phyloP scores from a whole-genome alignment of 2,797 vertebrate genomes.

The Tenualosa thibaudeaui region DNA sequence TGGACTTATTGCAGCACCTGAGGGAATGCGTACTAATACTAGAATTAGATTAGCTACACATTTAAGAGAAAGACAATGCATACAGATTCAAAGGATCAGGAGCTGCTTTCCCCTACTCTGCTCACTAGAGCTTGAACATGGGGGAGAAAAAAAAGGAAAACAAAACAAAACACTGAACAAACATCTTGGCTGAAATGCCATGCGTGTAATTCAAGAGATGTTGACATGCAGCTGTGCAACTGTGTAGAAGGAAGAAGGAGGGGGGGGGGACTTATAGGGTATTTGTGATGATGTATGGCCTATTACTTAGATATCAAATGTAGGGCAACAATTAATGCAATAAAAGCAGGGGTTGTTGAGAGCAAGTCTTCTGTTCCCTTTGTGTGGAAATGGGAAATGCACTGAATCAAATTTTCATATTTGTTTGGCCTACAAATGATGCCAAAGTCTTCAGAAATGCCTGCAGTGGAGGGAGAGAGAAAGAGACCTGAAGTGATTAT shows the following conservation, averaged over 20 bases:
- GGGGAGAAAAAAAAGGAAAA: background rate
- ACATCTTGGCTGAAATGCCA: conserved; percentile 52
- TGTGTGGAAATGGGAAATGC: background rate
- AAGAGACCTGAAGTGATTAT: conserved; percentile 10
- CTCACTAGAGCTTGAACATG: conserved; percentile 54
- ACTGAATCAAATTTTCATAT: conserved; percentile 11
- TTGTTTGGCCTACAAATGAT: conserved; percentile 19
- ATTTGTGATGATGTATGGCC: background rate
- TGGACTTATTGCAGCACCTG: conserved; percentile 29
- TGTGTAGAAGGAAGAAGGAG: background rate
- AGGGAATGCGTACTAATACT: conserved; percentile 43
- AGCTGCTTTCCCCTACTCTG: conserved; percentile 56
- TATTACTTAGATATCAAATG: background rate
- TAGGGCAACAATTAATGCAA: background rate
- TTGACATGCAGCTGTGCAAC: conserved; percentile 27
- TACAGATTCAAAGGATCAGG: conserved; percentile 58
- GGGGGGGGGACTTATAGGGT: background rate
- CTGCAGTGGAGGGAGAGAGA: background rate
- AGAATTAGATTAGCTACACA: conserved; percentile 57
- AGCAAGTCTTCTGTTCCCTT: background rate
- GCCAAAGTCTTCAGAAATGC: conserved; percentile 5
- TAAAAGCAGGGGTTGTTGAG: background rate
- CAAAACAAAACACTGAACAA: conserved; percentile 46
- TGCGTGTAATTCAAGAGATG: conserved; percentile 52
- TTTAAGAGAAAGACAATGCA: conserved; percentile 42